Evolutionary conservation across 2,113 vertebrate genomes (phyloP).

Genomic region (Dasyornis broadbenti): DNA sequence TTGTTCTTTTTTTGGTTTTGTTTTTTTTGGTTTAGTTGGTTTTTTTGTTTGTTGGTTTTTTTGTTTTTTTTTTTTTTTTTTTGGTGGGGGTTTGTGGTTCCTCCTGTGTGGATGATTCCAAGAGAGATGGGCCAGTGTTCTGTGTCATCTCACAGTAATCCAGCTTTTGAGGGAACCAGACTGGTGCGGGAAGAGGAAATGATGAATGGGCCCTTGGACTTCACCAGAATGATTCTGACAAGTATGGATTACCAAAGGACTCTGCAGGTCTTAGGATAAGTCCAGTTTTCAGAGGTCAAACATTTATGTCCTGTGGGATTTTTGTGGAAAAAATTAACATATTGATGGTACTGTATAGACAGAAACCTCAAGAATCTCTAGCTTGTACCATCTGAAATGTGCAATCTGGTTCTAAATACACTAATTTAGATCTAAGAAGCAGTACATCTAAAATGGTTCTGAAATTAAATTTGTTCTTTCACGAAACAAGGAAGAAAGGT

Average conservation of each 20-base stretch:
- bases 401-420: background rate
- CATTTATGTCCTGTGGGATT: background rate
- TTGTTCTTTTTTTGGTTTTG: rapidly evolving
- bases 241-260: background rate
- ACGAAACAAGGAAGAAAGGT: background rate
- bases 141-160: background rate
- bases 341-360: background rate
- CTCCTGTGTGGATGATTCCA: background rate
- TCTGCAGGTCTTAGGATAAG: background rate
- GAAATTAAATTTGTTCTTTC: background rate
- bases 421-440: background rate
- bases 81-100: background rate
- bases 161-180: background rate
- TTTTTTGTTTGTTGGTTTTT: background rate
- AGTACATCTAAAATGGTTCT: background rate
- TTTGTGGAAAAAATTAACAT: background rate
- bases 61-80: background rate
- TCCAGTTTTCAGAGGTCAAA: background rate
- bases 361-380: background rate
- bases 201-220: background rate
- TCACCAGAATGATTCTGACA: background rate
- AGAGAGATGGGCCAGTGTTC: background rate
- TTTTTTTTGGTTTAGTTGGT: background rate
- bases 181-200: background rate
- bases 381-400: background rate